These are phyloP conservation scores for Onthophagus taurus DNA, from an alignment of 1,140 invertebrate species.

Conservation along the genomic window DNA sequence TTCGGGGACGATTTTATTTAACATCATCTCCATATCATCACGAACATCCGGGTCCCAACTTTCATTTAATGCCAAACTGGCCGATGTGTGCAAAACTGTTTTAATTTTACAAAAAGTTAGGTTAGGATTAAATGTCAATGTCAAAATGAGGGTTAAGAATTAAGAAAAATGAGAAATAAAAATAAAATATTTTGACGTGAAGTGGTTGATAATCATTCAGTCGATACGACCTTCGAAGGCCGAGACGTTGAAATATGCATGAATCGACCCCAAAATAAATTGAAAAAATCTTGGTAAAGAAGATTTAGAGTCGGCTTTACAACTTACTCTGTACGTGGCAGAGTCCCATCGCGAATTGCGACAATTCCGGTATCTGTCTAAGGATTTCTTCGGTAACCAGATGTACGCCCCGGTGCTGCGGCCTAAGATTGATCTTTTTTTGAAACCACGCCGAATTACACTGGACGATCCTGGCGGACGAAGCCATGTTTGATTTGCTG, in stretches of 20 bases:
- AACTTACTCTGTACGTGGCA: constrained; percentile 93
- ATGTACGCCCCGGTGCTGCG: constrained; percentile 89
- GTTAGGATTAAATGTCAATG: no score
- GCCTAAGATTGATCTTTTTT: constrained; percentile 87
- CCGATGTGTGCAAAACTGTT: constrained; percentile 93
- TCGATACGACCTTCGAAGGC: no score
- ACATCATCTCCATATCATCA: constrained; percentile 98
- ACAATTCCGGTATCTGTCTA: constrained; percentile 83
- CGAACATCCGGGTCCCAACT: constrained; percentile 96
- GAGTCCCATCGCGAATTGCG: constrained; percentile 85
- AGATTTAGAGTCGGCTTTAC: no score
- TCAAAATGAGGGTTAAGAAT: no score
- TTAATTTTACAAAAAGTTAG: constrained; percentile 33
- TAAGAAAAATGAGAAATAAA: no score
- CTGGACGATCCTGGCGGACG: constrained; percentile 77
- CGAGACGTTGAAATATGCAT: no score
- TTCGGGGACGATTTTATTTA: constrained; percentile 97
- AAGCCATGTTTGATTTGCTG: constrained; percentile 64
- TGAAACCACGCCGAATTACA: constrained; percentile 94
- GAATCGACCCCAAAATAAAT: no score
- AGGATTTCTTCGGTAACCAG: constrained; percentile 92
- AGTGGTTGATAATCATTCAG: no score
- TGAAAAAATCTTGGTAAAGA: no score
- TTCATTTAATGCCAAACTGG: constrained; percentile 93
- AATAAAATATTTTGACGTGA: no score